phyloP scores from a whole-genome alignment of 2,797 vertebrate species.

The Neomorphus geoffroyi region DNA sequence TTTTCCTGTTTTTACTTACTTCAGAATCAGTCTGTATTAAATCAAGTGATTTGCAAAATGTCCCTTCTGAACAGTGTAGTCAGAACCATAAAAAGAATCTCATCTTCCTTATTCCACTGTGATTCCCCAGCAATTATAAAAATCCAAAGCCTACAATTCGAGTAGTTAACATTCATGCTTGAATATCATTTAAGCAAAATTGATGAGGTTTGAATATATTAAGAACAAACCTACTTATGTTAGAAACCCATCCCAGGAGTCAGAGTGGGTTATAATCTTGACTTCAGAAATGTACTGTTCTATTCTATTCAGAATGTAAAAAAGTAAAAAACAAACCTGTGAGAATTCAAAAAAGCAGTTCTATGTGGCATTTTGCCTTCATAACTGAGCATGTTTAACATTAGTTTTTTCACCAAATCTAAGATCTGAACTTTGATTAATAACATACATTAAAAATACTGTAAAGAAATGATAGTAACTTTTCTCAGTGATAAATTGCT shows the following conservation, averaged over 20 bases:
- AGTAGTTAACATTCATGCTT: slow-evolving; percentile 42
- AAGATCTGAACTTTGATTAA: neutral
- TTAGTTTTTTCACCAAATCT: neutral
- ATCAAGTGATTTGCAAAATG: neutral
- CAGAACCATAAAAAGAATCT: slow-evolving; percentile 16
- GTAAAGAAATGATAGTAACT: neutral
- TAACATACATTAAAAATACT: neutral
- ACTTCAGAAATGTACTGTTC: neutral
- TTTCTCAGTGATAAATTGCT: neutral
- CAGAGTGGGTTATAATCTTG: neutral
- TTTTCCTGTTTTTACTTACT: neutral
- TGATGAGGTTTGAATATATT: slow-evolving; percentile 49
- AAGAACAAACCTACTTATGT: slow-evolving; percentile 12
- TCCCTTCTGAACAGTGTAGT: neutral
- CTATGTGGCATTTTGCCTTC: neutral
- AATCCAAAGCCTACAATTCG: slow-evolving; percentile 22
- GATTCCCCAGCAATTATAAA: slow-evolving; percentile 23
- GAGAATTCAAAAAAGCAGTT: neutral
- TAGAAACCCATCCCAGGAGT: neutral
- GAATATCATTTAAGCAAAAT: slow-evolving; percentile 54
- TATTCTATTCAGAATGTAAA: neutral
- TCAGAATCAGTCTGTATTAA: slow-evolving; percentile 27
- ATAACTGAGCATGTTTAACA: neutral
- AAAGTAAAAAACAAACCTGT: neutral
- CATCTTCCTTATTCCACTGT: slow-evolving; percentile 9